These are phyloP conservation scores for Sitophilus oryzae DNA, from an alignment of 1,140 invertebrate species.

Conservation along the genomic window DNA sequence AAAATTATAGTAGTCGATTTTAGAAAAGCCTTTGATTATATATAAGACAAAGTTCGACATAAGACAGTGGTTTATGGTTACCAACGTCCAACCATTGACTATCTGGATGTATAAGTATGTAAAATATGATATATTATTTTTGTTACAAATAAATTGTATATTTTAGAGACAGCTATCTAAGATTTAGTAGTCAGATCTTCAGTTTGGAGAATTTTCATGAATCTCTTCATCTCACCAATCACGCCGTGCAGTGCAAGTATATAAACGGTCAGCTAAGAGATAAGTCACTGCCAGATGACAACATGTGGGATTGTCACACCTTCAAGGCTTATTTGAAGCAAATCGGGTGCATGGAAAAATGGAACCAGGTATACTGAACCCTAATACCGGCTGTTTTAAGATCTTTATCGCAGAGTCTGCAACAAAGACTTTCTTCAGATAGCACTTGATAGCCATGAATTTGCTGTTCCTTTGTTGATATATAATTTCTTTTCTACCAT, in stretches of 20 bases:
- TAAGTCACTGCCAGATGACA: slow-evolving; percentile 68
- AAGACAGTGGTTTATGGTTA: slow-evolving; percentile 87
- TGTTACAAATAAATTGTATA: slow-evolving; percentile 4
- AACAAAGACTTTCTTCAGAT: too few relatives aligned
- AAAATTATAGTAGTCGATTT: slow-evolving; percentile 36
- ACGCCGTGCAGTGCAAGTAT: slow-evolving; percentile 89
- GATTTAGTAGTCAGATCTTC: slow-evolving; percentile 90
- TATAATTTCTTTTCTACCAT: too few relatives aligned
- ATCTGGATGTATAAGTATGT: slow-evolving; percentile 85
- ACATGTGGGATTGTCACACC: slow-evolving; percentile 82
- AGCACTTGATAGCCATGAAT: too few relatives aligned
- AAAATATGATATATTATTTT: background rate
- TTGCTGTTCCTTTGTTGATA: too few relatives aligned
- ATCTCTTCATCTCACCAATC: slow-evolving; percentile 89
- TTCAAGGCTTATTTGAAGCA: slow-evolving; percentile 68
- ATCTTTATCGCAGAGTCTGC: too few relatives aligned
- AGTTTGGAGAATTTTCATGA: slow-evolving; percentile 85
- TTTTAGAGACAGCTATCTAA: slow-evolving; percentile 77
- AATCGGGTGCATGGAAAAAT: slow-evolving; percentile 67
- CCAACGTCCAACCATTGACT: slow-evolving; percentile 81
- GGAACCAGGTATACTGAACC: slow-evolving; percentile 66
- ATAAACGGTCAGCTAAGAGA: slow-evolving; percentile 71
- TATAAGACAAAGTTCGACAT: slow-evolving; percentile 93
- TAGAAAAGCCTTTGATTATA: slow-evolving; percentile 78
- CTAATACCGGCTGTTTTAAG: too few relatives aligned